Evolutionary conservation across 1,140 invertebrate genomes (phyloP).

Genomic region (Drosophila tristis): DNA sequence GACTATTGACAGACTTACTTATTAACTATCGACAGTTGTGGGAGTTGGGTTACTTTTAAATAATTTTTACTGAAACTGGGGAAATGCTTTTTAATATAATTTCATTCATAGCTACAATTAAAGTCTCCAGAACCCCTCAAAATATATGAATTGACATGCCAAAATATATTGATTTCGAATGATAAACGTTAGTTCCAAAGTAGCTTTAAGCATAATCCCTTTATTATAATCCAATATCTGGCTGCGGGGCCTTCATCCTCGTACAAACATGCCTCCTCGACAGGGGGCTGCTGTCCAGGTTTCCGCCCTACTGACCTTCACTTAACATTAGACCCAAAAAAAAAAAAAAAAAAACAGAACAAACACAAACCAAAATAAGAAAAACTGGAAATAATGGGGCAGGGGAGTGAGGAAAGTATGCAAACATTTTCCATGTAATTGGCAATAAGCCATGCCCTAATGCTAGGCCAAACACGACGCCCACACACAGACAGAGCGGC

Average conservation of each 20-base stretch:
- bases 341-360: constrained; percentile 17
- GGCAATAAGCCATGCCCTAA: constrained; percentile 55
- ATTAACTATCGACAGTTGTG: too few relatives aligned
- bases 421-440: constrained; percentile 69
- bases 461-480: constrained; percentile 41
- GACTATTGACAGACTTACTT: too few relatives aligned
- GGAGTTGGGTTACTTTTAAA: too few relatives aligned
- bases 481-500: constrained; percentile 15
- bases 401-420: constrained; percentile 28
- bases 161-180: too few relatives aligned
- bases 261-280: constrained; percentile 42
- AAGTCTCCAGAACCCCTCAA: too few relatives aligned
- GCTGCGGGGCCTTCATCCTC: constrained; percentile 2
- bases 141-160: too few relatives aligned
- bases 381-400: constrained; percentile 5
- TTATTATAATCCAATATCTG: too few relatives aligned
- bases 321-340: constrained; percentile 49
- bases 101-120: too few relatives aligned
- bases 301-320: constrained; percentile 59
- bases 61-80: too few relatives aligned
- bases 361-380: constrained; percentile 19
- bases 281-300: constrained; percentile 7
- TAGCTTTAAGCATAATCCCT: too few relatives aligned
- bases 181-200: too few relatives aligned
- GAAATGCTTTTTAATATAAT: too few relatives aligned